Evolutionary conservation across 2,888 invertebrate species (phyloP), one percentile per base, ranked within the genome.

Genomic region (Acanthococcus lagerstroemiae): DNA sequence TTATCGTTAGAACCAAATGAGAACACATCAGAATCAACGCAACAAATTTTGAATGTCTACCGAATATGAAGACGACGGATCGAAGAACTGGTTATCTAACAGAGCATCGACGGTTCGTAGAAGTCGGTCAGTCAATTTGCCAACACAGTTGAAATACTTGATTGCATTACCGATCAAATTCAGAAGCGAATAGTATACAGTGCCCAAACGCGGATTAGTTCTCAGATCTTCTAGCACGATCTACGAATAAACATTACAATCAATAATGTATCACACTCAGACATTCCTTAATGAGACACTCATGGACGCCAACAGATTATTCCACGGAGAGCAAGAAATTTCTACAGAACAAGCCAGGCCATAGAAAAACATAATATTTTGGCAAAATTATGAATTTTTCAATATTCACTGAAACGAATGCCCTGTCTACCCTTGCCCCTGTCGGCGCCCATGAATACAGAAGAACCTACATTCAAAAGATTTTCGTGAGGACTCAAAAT

Each of bases 121-220:
- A 0, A 61, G 15, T 30, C 61, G 45, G 46, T 61, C 61, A 4
- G 50, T 52, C 30, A 52, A 52, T 48, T 61, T 61, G 9, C 61
- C 52, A 12, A 48, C 6, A n/a, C 61, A 61, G 45, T 50, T 61
- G 12, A 30, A 61, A 27, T 50, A n/a, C 22, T 61, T 61, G 17
- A 61, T 30, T 4, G 50, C 26, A 61, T 50, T 50, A 50, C 50
- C 46, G 24, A 61, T 30, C 21, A 61, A 61, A 50, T 61, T 61
- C 24, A 61, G 22, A 22, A 61, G 22, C 3, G 61, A 26, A 50
- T 27, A 12, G 19, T 27, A 50, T 21, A 61, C 61, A 30, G 27
- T 50, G 26, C 61, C 61, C 21, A 61, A 22, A 30, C 61, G 61
- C 15, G 61, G 61, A 52, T 61, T 61, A 1, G 12, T 61, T 61